Evolutionary conservation across 2,888 invertebrate genomes (phyloP), one percentile per base, ranked within the genome.

Genomic region (Eucriotettix oculatus): DNA sequence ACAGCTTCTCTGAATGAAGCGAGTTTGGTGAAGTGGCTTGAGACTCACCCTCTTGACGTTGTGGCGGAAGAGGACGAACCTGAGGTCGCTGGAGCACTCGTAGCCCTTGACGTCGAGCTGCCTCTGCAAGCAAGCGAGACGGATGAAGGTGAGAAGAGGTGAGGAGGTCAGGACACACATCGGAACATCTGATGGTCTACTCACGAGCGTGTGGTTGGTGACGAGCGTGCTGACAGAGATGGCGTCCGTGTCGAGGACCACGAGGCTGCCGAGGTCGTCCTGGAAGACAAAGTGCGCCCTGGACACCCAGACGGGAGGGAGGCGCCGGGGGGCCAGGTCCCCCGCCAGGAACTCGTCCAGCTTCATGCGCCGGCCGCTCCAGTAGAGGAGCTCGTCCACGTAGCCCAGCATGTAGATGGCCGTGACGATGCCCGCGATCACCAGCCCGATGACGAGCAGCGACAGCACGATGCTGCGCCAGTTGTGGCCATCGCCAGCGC

Each of bases 391-490:
- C 76, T 90, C 90, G 79, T 90, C 90, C 73, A 90, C 90, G 79
- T 90, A 90, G 70, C 90, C 90, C 73, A 90, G 81, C 72, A 89
- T 82, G 78, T 90, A 88, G 76, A 90, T 90, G 70, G 90, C 90
- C 68, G 88, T 88, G 68, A 89, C 87, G 71, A 90, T 90, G 66
- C 90, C 90, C 68, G 88, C 85, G 76, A 90, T 87, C 70, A 90
- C 90, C 75, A 85, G 81, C 73, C 87, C 84, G 76, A 90, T 90
- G 73, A 90, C 90, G 77, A 90, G 80, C 73, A 90, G 78, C 65
- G 90, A 89, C 75, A 90, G 87, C 73, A 90, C 79, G 71, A 90
- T 89, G 73, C 90, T 90, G 74, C 86, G 83, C 90, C 90, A 90
- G 74, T 90, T 90, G 79, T 90, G 87, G 65, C 90, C 89, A 74